Conservation (phyloP, 2,113 vertebrate species). For the Ailurus styani region DNA sequence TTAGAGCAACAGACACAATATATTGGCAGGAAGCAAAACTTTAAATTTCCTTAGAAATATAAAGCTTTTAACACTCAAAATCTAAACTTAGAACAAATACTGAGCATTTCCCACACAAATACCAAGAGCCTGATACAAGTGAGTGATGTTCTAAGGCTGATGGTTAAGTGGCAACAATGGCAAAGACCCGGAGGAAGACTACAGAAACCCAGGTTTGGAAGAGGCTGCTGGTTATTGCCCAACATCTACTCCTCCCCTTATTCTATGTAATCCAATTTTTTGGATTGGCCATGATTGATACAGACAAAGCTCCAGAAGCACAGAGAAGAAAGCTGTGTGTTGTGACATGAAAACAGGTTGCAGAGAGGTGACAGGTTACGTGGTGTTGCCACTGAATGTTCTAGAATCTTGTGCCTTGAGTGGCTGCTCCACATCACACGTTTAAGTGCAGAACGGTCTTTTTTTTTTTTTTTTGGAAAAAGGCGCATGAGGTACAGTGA, state of each 20-base stretch:
- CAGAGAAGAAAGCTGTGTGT: neutral
- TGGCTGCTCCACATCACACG: neutral
- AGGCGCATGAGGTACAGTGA: neutral
- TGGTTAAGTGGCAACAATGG: neutral
- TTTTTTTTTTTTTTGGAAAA: neutral
- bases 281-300: neutral
- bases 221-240: neutral
- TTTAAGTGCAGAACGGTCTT: neutral
- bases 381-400: neutral
- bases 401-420: neutral
- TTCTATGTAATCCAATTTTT: neutral
- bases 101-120: conserved; percentile 4
- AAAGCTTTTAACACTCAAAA: neutral
- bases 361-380: neutral
- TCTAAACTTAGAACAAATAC: neutral
- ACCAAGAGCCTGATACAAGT: neutral
- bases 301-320: neutral
- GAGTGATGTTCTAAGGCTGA: neutral
- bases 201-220: neutral
- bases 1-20: neutral
- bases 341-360: neutral
- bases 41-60: neutral
- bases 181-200: neutral
- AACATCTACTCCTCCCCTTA: neutral
- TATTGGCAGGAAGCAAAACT: neutral